These are phyloP conservation scores for Bos javanicus DNA, from an alignment of 2,113 vertebrate species.

Conservation along the genomic window DNA sequence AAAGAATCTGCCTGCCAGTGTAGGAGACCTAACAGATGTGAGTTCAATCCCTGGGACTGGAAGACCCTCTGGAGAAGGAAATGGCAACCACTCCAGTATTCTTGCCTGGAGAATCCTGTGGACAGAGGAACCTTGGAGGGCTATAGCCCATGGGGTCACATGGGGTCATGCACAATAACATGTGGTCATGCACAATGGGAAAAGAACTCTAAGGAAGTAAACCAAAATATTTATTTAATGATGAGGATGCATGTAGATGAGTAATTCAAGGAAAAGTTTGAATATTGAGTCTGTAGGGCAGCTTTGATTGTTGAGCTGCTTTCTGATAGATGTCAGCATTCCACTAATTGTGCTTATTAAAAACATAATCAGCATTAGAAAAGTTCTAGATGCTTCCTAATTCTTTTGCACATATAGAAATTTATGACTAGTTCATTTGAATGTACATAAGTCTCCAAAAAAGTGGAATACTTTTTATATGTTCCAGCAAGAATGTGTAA, in stretches of 20 bases:
- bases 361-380: not conserved
- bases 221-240: not conserved
- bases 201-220: not conserved
- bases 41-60: not conserved
- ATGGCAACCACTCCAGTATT: not conserved
- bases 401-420: not conserved
- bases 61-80: not conserved
- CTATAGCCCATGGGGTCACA: not conserved
- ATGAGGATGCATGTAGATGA: not conserved
- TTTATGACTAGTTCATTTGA: not conserved
- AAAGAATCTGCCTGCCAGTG: not conserved
- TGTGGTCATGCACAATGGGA: not conserved
- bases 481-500: not conserved
- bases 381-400: not conserved
- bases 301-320: not conserved
- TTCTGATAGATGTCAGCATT: not conserved
- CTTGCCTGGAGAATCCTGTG: not conserved
- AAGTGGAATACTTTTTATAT: not conserved
- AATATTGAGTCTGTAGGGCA: not conserved
- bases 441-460: not conserved
- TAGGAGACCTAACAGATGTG: not conserved
- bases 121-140: not conserved
- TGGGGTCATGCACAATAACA: not conserved
- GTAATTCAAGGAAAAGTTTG: not conserved
- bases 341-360: not conserved